Evolutionary conservation across 2,797 vertebrate genomes (phyloP), one percentile per base, ranked within the genome.

Genomic region (Pantherophis alleghaniensis): DNA sequence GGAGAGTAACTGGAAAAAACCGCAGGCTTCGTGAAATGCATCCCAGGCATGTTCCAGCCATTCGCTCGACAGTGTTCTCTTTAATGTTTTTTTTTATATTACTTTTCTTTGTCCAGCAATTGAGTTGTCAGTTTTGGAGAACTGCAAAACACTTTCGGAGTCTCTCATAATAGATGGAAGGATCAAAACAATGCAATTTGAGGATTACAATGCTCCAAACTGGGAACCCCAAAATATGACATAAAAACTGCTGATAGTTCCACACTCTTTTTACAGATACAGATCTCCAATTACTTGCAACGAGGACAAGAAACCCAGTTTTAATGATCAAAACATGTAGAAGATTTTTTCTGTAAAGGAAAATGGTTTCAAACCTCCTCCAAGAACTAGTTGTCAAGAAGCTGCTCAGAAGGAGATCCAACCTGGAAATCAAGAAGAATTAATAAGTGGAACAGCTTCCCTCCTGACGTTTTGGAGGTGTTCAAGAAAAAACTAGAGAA

Each of bases 41-140:
- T 89, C n/a, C 93, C 89, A 88, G 95, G 91, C 94, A 1, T 94
- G 96, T 95, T 94, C 93, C 94, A 56, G 91, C 93, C 0, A 42
- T 10, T 90, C 0, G 63, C 91, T 93, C 88, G 57, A 0, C 0
- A 2, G 91, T 53, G 92, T 93, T 91, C 42, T 88, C 20, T 32
- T 37, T 57, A 42, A 18, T 88, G 7, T n/a, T 55, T 89, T 32
- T 92, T 90, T 90, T 91, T 86, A 2, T 59, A 88, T 18, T 91
- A 90, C 20, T 32, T 60, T 93, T 83, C 96, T 93, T 88, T 92
- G 93, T 94, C 93, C 60, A 94, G 94, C 94, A 1, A 56, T 94
- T 42, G 0, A 94, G 93, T 90, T 95, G 96, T 95, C 95, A 94
- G 95, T 96, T 95, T 0, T 91, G 61, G 60, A 94, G 90, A 93